Conservation (phyloP, 2,797 vertebrate species). For the Selene dorsalis region DNA sequence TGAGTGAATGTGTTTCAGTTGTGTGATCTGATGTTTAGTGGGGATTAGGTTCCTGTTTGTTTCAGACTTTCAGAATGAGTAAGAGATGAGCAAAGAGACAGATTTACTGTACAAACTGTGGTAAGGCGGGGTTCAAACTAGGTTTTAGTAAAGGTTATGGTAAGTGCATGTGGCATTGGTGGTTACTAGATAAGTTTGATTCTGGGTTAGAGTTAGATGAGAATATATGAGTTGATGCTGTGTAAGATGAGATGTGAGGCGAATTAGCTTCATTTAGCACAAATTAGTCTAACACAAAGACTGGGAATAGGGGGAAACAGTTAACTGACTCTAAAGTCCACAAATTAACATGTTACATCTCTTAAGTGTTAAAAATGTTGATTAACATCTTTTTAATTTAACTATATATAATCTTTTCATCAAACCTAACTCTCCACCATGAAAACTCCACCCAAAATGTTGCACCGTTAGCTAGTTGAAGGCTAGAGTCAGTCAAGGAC, state of each 20-base stretch:
- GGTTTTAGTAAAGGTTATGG: neutral
- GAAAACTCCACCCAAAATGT: neutral
- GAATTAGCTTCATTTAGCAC: neutral
- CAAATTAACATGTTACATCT: no score
- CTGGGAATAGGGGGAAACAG: neutral
- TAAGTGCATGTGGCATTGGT: neutral
- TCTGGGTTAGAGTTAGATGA: neutral
- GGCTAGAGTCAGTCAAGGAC: neutral
- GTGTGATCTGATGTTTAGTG: neutral
- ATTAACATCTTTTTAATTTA: no score
- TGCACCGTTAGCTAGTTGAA: neutral
- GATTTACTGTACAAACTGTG: neutral
- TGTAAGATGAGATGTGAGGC: neutral
- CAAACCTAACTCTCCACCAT: neutral
- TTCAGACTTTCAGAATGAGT: constrained; percentile 5
- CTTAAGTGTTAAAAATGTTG: no score
- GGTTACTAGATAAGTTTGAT: neutral
- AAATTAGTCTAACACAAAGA: neutral
- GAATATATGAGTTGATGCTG: neutral
- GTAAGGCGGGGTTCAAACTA: neutral
- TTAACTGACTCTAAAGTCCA: no score
- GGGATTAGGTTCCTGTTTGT: neutral
- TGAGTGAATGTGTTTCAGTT: constrained; percentile 16
- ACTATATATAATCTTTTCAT: neutral
- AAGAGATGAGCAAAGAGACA: neutral